Base-by-base conservation (phyloP, 2,797 vertebrate species). In the Crocidura indochinensis region DNA sequence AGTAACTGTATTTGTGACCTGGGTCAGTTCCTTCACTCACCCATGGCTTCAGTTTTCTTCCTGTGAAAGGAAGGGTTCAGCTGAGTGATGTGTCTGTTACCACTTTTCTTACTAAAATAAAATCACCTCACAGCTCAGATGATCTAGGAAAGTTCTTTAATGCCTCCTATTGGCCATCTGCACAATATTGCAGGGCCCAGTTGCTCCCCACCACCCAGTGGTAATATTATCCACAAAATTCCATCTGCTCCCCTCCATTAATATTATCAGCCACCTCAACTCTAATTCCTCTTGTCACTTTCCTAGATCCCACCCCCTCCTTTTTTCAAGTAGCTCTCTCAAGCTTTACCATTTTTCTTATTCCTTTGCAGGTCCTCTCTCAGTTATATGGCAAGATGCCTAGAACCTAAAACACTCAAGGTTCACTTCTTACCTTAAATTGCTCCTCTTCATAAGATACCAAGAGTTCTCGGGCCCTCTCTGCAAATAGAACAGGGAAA, bases 371-470 rank as follows among this genome's bases (percentile, higher is more conserved):
- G 85, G 78, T 94, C 31, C 90, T 94, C 78, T 95, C 82, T 88
- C 81, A 91, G 76, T 47, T 76, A 94, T 84, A 90, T 95, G 84
- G 75, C 56, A 94, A 92, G 46, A 94, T 27, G 85, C n/a, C 85
- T 90, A 20, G 24, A 22, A 44, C 0, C 90, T 29, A 90, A n/a
- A 90, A 53, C 31, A 95, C 15, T 26, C 29, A 47, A 92, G 69
- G 74, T 65, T 38, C 85, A 74, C 47, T 72, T 92, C 95, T 97
- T 98, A 99, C 98, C 98, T 98, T 98, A 94, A 98, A 98, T 88
- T 99, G 99, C 80, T 99, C 98, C 60, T 98, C 98, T 95, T 98
- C 98, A 79, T 98, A 99, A 3, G 98, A 98, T 3, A 98, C 97
- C 93, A 99, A 96, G n/a, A 99, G 96, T 46, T 99, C 98, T 90